Percentiles rank a stretch among this genome's conserved stretches.
Evolutionary conservation across 2,113 vertebrate genomes (phyloP).

Genomic region (Amphilophus citrinellus): DNA sequence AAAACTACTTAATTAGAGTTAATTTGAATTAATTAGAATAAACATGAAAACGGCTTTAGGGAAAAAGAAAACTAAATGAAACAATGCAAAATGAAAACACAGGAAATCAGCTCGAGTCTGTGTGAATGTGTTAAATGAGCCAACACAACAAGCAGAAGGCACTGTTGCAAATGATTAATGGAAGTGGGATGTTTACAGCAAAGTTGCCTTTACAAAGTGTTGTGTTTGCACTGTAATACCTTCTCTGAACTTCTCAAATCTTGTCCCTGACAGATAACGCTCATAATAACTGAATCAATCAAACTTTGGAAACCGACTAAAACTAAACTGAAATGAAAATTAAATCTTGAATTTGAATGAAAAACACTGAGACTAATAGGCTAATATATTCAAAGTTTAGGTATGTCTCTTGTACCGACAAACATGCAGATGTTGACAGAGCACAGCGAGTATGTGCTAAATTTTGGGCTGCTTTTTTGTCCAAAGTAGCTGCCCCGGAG

Average conservation of each 20-base stretch:
- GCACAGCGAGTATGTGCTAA: neutral
- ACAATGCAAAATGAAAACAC: neutral
- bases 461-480: constrained; percentile 13
- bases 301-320: neutral
- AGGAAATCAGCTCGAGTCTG: neutral
- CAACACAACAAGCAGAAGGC: neutral
- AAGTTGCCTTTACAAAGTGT: neutral
- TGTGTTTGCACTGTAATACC: neutral
- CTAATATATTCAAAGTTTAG: neutral
- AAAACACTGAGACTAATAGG: neutral
- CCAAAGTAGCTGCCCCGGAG: neutral
- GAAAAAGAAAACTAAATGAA: neutral
- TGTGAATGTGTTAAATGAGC: neutral
- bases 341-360: neutral
- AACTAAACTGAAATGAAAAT: neutral
- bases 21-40: too few species aligned
- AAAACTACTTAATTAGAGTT: too few species aligned
- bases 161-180: neutral
- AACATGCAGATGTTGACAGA: neutral
- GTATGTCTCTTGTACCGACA: neutral
- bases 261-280: neutral
- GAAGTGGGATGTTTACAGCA: neutral
- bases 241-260: neutral
- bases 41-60: too few species aligned
- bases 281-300: neutral